Evolutionary conservation across 2,888 invertebrate genomes (phyloP).

Genomic region (Metalampra italica): DNA sequence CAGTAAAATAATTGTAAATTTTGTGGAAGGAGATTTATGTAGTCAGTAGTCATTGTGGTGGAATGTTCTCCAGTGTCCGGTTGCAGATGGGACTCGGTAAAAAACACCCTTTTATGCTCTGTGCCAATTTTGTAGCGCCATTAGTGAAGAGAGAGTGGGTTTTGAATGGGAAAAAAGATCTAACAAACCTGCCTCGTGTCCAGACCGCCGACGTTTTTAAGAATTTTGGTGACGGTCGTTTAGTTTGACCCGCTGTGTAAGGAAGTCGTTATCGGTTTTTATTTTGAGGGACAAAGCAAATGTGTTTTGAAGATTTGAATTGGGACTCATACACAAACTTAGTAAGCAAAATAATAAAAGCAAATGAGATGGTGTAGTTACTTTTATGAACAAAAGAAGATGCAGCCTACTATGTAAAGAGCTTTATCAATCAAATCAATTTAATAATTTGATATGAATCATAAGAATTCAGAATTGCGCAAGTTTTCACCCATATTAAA

Average conservation of each 20-base stretch:
- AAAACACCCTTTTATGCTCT: conserved; percentile 36
- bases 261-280: background rate
- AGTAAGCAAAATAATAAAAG: too few relatives aligned
- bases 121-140: conserved; percentile 32
- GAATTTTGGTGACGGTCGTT: conserved; percentile 18
- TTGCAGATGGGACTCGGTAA: conserved; percentile 60
- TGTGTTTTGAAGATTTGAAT: too few relatives aligned
- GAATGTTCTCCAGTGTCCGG: conserved; percentile 60
- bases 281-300: too few relatives aligned
- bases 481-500: too few relatives aligned
- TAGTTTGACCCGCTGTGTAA: conserved; percentile 8
- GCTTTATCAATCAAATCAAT: too few relatives aligned
- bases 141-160: conserved; percentile 9
- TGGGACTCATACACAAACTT: too few relatives aligned
- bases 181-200: conserved; percentile 9
- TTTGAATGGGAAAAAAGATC: conserved; percentile 22
- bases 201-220: conserved; percentile 23
- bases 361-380: too few relatives aligned
- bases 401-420: too few relatives aligned
- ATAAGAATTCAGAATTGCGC: too few relatives aligned
- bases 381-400: too few relatives aligned
- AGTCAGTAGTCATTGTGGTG: conserved; percentile 67
- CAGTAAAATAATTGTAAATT: conserved; percentile 71
- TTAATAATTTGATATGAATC: too few relatives aligned
- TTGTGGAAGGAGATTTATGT: conserved; percentile 70